Evolutionary conservation across 2,888 invertebrate species (phyloP), one percentile per base, ranked within the genome.

Genomic region (Rotaria macrura): DNA sequence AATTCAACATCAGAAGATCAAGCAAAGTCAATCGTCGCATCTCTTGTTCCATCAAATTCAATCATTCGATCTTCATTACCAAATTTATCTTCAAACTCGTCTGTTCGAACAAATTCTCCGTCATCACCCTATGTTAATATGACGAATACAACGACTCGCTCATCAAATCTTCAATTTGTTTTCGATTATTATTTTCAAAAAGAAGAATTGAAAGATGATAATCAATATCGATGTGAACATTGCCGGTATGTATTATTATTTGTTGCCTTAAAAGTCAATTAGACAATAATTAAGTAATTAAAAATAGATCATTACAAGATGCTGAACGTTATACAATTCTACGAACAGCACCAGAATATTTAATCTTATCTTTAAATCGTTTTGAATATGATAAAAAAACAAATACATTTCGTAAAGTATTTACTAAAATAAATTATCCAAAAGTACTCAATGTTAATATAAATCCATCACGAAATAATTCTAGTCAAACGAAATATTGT

Each of bases 341-440:
- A 17, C 93, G 94, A 23, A 93, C 93, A 85, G 93, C 94, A 9
- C 95, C 95, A 0, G 93, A 94, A 83, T 94, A 94, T 90, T 92
- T 96, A 25, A 94, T 95, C 87, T 91, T 95, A 5, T 95, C 95
- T 0, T 90, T 95, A 23, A 94, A 95, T 89, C 94, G 95, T 89
- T 95, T 95, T 90, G 93, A 93, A 87, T 94, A 94, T 89, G 93
- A 94, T 89, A 93, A 93, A n/a, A 93, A 93, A 84, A 93, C 93
- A 84, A 93, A 94, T 88, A 93, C 93, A 88, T 93, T 95, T 88
- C 94, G 94, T n/a, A 96, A 96, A 90, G 91, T 95, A 86, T 93
- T 94, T 90, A 94, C 89, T 49, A 90, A 91, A 85, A 90, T 91
- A 23, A 88, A 88, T 49, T 91, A 90, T 87, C 90, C 90, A 17